Evolutionary conservation across 2,888 invertebrate genomes (phyloP).

Genomic region (Agrilus cyanescens): DNA sequence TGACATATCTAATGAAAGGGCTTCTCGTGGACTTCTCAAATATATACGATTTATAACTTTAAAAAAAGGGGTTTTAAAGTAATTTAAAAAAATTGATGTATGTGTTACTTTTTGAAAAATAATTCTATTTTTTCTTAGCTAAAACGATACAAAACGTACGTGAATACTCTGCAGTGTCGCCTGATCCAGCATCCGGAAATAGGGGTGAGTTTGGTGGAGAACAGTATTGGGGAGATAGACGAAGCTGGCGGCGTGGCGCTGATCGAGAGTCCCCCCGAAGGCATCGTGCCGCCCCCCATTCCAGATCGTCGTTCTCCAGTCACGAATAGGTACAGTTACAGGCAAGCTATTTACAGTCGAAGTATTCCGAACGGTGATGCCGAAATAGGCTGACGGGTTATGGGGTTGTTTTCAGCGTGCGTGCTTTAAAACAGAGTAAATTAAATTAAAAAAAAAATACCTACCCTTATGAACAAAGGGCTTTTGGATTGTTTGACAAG

Average conservation of each 20-base stretch:
- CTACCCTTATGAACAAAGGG: no score
- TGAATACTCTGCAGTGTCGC: constrained; percentile 60
- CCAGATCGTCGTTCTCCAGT: constrained; percentile 42
- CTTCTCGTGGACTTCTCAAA: no score
- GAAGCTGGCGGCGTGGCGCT: constrained; percentile 30
- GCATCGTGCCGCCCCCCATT: constrained; percentile 45
- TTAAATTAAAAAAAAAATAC: no score
- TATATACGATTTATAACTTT: no score
- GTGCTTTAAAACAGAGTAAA: constrained; percentile 43
- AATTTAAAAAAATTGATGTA: no score
- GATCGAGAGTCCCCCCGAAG: constrained; percentile 23
- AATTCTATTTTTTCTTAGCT: constrained; percentile 49
- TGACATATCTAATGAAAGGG: no score
- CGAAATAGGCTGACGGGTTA: constrained; percentile 68
- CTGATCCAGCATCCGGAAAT: constrained; percentile 45
- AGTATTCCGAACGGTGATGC: constrained; percentile 43
- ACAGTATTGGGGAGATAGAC: constrained; percentile 44
- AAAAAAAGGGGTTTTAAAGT: no score
- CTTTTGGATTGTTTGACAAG: no score
- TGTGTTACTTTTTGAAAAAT: no score
- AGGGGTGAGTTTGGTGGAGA: constrained; percentile 43
- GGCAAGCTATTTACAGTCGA: constrained; percentile 54
- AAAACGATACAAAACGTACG: constrained; percentile 74
- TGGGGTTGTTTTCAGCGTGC: constrained; percentile 74
- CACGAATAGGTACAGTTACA: constrained; percentile 58